Base-by-base conservation (phyloP, 2,113 vertebrate genomes). In the Nerophis lumbriciformis region DNA sequence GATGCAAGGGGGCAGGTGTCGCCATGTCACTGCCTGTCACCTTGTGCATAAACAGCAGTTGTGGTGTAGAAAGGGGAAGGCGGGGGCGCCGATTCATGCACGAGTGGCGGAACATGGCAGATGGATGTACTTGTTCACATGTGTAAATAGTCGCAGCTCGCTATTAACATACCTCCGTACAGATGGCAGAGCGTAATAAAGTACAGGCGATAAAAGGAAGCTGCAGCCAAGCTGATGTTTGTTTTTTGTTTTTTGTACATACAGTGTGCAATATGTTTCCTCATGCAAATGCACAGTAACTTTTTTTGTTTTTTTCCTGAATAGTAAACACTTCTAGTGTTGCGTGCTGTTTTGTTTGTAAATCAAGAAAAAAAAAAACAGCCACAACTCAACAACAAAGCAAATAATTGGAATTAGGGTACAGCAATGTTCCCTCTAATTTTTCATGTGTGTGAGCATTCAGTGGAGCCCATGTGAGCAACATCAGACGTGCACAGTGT, bases 171-270 rank as follows among this genome's bases (percentile, higher is more conserved):
- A 87, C 87, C 70, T 86, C 78, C 44, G 83, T 90, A 69, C 92
- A 93, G 92, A 93, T 94, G 92, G 93, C 79, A 84, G 82, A 83
- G 88, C 87, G 88, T 85, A 90, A 90, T 91, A 90, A 91, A 91
- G 87, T 89, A 91, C 69, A 90, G 90, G 83, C 71, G 85, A 88
- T 91, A 91, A 92, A 88, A 83, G 76, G 83, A 69, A 84, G 85
- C 68, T 77, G 85, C 68, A 81, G 89, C 83, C 87, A 74, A 85
- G 75, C 81, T 82, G 80, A 84, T 87, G 80, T 86, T 87, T 86
- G 83, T 88, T 89, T 81, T 85, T 86, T 88, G 87, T 36, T 87
- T 87, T 86, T 87, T 88, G 47, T 85, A 85, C 86, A 83, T 88
- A 87, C 83, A 84, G 81, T 87, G 10, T 45, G 80, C 87, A 89